Evolutionary conservation across 2,888 invertebrate species (phyloP).

Genomic region (Phyllotreta cruciferae): DNA sequence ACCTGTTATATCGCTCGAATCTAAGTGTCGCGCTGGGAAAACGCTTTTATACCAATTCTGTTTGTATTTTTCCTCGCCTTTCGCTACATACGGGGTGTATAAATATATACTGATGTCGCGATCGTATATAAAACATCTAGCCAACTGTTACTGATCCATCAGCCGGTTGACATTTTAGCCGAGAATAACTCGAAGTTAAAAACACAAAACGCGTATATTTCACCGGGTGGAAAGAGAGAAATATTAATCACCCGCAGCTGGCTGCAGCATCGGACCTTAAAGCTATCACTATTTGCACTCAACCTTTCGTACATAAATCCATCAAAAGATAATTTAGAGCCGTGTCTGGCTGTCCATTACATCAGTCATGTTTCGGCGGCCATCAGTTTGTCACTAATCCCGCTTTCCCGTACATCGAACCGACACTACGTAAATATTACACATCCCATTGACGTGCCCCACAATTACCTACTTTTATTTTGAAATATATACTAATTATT

Average conservation of each 20-base stretch:
- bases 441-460: no score
- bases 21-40: slow-evolving; percentile 21
- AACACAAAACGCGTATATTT: slow-evolving; percentile 35
- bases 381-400: slow-evolving; percentile 44
- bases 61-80: slow-evolving; percentile 2
- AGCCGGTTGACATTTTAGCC: slow-evolving; percentile 27
- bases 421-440: slow-evolving; percentile 25
- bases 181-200: slow-evolving; percentile 27
- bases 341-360: slow-evolving; percentile 41
- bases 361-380: slow-evolving; percentile 42
- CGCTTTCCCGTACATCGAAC: slow-evolving; percentile 36
- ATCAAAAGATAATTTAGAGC: slow-evolving; percentile 44
- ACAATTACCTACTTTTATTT: no score
- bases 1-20: slow-evolving; percentile 21
- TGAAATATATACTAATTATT: no score
- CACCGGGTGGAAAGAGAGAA: slow-evolving; percentile 27
- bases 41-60: slow-evolving; percentile 5
- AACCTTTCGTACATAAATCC: slow-evolving; percentile 45
- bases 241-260: slow-evolving; percentile 40
- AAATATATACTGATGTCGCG: not conserved
- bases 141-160: slow-evolving; percentile 38
- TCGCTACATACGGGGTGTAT: not conserved
- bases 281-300: slow-evolving; percentile 46
- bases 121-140: slow-evolving; percentile 19
- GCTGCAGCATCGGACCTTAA: slow-evolving; percentile 36